Percentiles rank a stretch among this genome's conserved stretches.
phyloP scores from a whole-genome alignment of 1,140 invertebrate genomes.

The Meloidogyne chitwoodi region DNA sequence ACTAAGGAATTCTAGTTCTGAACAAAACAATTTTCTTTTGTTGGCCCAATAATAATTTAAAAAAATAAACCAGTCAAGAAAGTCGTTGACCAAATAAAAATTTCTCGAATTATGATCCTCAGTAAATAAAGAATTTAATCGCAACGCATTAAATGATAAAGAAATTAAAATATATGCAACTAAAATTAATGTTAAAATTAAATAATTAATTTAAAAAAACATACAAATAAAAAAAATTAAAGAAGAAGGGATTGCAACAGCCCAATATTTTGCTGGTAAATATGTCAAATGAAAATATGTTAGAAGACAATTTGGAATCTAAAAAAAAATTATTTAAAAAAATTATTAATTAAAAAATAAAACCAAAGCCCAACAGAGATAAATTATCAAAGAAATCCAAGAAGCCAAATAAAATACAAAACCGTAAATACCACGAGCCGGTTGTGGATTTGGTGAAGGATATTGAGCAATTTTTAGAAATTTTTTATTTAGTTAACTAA shows the following conservation, averaged over 20 bases:
- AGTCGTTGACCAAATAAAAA: slow-evolving; percentile 35
- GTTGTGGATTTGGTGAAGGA: slow-evolving; percentile 36
- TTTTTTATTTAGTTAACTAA: background rate
- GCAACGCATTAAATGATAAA: slow-evolving; percentile 25
- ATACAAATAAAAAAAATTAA: slow-evolving; percentile 25
- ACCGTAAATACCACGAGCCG: slow-evolving; percentile 41
- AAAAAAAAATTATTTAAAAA: slow-evolving; percentile 19
- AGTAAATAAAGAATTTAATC: slow-evolving; percentile 23
- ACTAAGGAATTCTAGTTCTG: no score
- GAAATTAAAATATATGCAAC: slow-evolving; percentile 44
- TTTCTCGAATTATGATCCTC: slow-evolving; percentile 13
- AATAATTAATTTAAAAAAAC: slow-evolving; percentile 6
- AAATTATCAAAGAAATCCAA: slow-evolving; percentile 40
- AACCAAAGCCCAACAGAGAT: slow-evolving; percentile 32
- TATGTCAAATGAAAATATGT: slow-evolving; percentile 34
- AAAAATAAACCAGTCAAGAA: slow-evolving; percentile 31
- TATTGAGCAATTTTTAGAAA: background rate
- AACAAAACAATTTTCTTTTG: no score
- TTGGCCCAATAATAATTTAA: background rate
- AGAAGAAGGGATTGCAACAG: slow-evolving; percentile 32
- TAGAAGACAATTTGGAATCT: slow-evolving; percentile 41
- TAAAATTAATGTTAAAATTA: slow-evolving; percentile 4
- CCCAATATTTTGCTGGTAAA: slow-evolving; percentile 48
- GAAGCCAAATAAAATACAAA: slow-evolving; percentile 37
- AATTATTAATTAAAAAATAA: background rate